These are phyloP conservation scores for Ptyas mucosa DNA, from an alignment of 2,113 vertebrate genomes.

Conservation along the genomic window DNA sequence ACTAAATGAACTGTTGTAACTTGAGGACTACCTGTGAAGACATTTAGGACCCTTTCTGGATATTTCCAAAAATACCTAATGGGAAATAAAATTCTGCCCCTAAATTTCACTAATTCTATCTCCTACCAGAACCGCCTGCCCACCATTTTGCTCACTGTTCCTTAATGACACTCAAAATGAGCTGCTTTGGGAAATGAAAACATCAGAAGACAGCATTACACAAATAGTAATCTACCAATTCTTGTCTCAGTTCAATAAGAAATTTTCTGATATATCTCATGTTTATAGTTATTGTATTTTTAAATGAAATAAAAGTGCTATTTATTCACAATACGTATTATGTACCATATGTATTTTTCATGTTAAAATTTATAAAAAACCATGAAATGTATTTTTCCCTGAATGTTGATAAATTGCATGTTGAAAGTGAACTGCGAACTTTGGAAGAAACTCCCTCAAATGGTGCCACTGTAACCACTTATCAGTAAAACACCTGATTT, in stretches of 20 bases:
- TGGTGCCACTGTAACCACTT: neutral
- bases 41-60: neutral
- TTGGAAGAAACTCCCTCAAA: neutral
- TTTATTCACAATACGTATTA: neutral
- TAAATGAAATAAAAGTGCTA: neutral
- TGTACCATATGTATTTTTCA: neutral
- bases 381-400: neutral
- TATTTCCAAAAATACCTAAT: neutral
- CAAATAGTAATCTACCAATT: neutral
- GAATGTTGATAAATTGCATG: neutral
- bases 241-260: neutral
- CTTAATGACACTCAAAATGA: neutral
- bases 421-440: neutral
- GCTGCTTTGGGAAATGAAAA: neutral
- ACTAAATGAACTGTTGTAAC: neutral
- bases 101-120: neutral
- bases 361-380: neutral
- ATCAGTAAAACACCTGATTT: neutral
- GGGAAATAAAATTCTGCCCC: neutral
- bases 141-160: neutral
- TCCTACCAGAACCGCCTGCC: neutral
- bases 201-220: neutral
- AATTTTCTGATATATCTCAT: neutral
- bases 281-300: neutral
- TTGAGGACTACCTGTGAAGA: neutral